Evolutionary conservation across 1,140 invertebrate species (phyloP).

Genomic region (Orchestia grillus): DNA sequence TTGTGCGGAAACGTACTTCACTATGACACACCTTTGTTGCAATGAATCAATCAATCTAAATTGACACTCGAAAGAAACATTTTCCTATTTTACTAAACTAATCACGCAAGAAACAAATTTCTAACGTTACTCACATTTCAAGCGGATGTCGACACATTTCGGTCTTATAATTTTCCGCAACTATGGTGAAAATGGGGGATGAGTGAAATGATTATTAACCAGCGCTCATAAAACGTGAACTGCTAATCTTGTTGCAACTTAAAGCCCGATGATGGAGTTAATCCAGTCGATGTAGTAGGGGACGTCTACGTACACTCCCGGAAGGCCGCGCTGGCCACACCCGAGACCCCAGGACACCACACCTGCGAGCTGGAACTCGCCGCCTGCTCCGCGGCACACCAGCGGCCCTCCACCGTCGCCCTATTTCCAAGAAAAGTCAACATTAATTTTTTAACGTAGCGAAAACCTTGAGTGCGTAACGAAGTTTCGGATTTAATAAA

Average conservation of each 20-base stretch:
- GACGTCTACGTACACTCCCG: conserved; percentile 87
- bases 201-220: neutral
- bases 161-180: neutral
- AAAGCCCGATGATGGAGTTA: conserved; percentile 58
- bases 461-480: neutral
- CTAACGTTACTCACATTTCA: neutral
- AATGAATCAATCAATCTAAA: neutral
- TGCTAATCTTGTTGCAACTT: neutral
- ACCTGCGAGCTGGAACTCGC: conserved; percentile 87
- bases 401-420: conserved; percentile 93
- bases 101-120: neutral
- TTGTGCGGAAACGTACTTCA: neutral
- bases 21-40: neutral
- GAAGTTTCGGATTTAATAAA: neutral
- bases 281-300: conserved; percentile 76
- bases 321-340: conserved; percentile 86
- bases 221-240: neutral
- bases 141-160: neutral
- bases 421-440: conserved; percentile 62
- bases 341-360: conserved; percentile 91
- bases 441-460: neutral
- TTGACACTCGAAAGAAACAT: neutral
- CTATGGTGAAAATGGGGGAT: neutral
- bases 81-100: neutral
- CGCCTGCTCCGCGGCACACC: conserved; percentile 84